Percentiles rank a stretch among this genome's conserved stretches.
Evolutionary conservation across 2,113 vertebrate species (phyloP).

Genomic region (Pachypanchax playfairii): DNA sequence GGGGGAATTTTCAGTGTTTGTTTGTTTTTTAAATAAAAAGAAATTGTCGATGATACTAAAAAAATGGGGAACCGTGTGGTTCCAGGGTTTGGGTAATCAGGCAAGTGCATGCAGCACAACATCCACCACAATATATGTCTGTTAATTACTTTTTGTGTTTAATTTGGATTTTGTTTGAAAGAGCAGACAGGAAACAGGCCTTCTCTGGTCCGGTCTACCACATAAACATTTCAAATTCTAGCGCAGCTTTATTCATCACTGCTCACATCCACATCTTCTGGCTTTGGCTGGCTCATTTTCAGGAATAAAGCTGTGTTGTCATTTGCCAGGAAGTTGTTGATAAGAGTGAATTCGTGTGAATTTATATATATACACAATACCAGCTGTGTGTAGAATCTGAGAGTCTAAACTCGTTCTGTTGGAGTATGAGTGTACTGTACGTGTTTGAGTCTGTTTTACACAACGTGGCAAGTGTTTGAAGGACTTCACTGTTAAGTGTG

Average conservation of each 20-base stretch:
- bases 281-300: slow-evolving; percentile 72
- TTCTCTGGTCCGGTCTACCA: slow-evolving; percentile 58
- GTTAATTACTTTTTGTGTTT: slow-evolving; percentile 67
- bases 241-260: slow-evolving; percentile 75
- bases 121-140: slow-evolving; percentile 8
- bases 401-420: slow-evolving; percentile 26
- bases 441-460: slow-evolving; percentile 42
- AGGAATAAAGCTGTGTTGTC: slow-evolving; percentile 55
- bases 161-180: slow-evolving; percentile 56
- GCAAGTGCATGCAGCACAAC: slow-evolving; percentile 25
- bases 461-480: slow-evolving; percentile 66
- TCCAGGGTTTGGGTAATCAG: slow-evolving; percentile 14
- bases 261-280: slow-evolving; percentile 72
- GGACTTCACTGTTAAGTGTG: slow-evolving; percentile 63
- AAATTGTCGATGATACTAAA: background rate
- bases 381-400: slow-evolving; percentile 11
- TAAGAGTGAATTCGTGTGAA: slow-evolving; percentile 25
- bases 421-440: slow-evolving; percentile 6
- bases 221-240: slow-evolving; percentile 78
- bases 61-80: background rate
- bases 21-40: too few species aligned
- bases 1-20: too few species aligned
- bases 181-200: slow-evolving; percentile 49
- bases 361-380: slow-evolving; percentile 16
- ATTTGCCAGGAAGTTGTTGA: slow-evolving; percentile 42